These are phyloP conservation scores for Ophioninae sp. DNA, from an alignment of 2,888 invertebrate genomes.

Conservation along the genomic window DNA sequence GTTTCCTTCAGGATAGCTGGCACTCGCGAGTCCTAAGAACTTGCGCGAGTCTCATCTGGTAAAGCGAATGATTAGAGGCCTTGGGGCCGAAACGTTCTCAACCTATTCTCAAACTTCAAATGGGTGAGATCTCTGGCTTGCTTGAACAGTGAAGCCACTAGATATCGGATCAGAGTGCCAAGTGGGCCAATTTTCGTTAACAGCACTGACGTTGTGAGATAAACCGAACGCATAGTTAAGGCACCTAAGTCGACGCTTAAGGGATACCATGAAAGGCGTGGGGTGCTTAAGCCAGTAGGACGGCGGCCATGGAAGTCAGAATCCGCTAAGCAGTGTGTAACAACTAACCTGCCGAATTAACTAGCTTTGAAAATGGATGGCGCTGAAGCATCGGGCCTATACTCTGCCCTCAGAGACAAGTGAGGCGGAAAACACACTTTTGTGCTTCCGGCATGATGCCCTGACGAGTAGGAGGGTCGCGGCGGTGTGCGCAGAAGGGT, in stretches of 20 bases:
- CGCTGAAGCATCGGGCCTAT: slow-evolving; percentile 37
- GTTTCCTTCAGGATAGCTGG: slow-evolving; percentile 85
- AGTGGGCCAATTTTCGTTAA: slow-evolving; percentile 38
- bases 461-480: slow-evolving; percentile 82
- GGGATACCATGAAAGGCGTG: slow-evolving; percentile 84
- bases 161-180: slow-evolving; percentile 69
- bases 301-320: slow-evolving; percentile 90
- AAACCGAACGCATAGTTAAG: slow-evolving; percentile 74
- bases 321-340: slow-evolving; percentile 82
- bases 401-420: slow-evolving; percentile 32
- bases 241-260: slow-evolving; percentile 75
- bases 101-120: slow-evolving; percentile 91
- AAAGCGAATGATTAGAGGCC: slow-evolving; percentile 89
- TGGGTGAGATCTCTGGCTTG: slow-evolving; percentile 86
- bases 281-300: slow-evolving; percentile 86
- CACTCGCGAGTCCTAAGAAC: slow-evolving; percentile 54
- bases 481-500: slow-evolving; percentile 81
- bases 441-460: slow-evolving; percentile 53
- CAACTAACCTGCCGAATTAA: slow-evolving; percentile 85
- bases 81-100: slow-evolving; percentile 87
- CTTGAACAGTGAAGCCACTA: slow-evolving; percentile 83
- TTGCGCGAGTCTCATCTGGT: slow-evolving; percentile 81
- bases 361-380: slow-evolving; percentile 79
- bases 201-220: slow-evolving; percentile 70
- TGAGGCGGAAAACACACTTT: slow-evolving; percentile 68